These are phyloP conservation scores for Carlito syrichta DNA, from an alignment of 2,113 vertebrate genomes.

Conservation along the genomic window DNA sequence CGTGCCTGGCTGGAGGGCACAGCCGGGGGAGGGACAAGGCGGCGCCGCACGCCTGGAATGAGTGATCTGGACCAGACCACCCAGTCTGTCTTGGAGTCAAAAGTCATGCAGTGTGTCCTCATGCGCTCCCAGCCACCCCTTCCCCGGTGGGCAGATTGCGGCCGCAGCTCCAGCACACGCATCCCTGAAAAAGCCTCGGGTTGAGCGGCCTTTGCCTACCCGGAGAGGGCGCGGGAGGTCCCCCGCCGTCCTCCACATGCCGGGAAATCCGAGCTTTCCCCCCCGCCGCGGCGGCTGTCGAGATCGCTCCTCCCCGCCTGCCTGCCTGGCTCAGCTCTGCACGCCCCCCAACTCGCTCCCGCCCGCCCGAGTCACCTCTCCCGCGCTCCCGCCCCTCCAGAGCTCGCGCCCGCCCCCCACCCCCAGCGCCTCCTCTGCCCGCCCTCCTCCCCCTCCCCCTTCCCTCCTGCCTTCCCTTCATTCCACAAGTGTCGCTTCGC, in stretches of 20 bases:
- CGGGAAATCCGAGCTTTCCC: constrained; percentile 25
- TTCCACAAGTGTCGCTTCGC: constrained; percentile 84
- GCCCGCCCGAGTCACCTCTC: constrained; percentile 59
- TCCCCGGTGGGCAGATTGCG: neutral
- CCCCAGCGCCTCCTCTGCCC: constrained; percentile 10
- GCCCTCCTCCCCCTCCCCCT: constrained; percentile 61
- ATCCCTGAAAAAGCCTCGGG: neutral
- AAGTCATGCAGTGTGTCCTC: neutral
- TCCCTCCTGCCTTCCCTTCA: constrained; percentile 79
- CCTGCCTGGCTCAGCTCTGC: neutral
- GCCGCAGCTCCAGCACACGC: constrained; percentile 17
- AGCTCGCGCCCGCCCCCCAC: constrained; percentile 42
- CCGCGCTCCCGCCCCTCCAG: constrained; percentile 59
- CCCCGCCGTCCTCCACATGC: constrained; percentile 51
- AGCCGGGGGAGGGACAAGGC: neutral
- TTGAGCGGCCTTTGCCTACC: constrained; percentile 12
- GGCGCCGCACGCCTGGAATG: neutral
- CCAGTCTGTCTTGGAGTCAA: neutral
- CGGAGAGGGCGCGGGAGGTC: constrained; percentile 54
- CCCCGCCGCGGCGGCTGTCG: neutral
- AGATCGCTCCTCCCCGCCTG: neutral
- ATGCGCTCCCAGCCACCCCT: constrained; percentile 5
- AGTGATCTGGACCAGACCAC: neutral
- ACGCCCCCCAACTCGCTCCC: constrained; percentile 44
- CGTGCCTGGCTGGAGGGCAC: neutral